phyloP scores from a whole-genome alignment of 2,113 vertebrate genomes.

The Cryptomyrus ogoouensis region DNA sequence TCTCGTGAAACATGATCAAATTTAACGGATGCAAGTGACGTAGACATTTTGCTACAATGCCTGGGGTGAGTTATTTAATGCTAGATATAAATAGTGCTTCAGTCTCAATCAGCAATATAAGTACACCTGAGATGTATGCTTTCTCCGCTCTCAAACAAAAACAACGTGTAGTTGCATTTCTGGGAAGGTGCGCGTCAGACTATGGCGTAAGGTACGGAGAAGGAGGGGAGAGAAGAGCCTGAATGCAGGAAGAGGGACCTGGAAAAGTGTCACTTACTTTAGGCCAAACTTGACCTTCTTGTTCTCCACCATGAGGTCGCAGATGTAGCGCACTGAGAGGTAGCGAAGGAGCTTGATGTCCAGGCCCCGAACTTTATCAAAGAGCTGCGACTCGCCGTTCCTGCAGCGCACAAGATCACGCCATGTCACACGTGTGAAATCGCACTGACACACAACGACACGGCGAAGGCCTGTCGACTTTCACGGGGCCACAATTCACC shows the following conservation, averaged over 20 bases:
- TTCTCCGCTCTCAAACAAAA: not conserved
- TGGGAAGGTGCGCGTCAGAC: not conserved
- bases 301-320: slow-evolving; percentile 98
- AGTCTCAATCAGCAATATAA: not conserved
- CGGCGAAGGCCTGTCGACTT: not conserved
- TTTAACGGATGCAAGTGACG: not conserved
- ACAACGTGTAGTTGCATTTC: not conserved
- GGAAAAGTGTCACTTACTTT: slow-evolving; percentile 71
- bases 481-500: not conserved
- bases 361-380: slow-evolving; percentile 91
- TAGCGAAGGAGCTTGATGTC: slow-evolving; percentile 95
- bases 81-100: not conserved
- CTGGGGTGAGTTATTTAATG: not conserved
- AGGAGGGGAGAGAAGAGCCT: not conserved
- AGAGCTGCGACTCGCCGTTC: slow-evolving; percentile 90
- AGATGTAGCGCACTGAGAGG: slow-evolving; percentile 90
- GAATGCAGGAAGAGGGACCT: not conserved
- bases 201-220: not conserved
- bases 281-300: slow-evolving; percentile 99
- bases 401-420: slow-evolving; percentile 51
- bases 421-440: not conserved
- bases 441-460: not conserved
- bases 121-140: no score
- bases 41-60: not conserved
- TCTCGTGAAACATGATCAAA: not conserved